These are phyloP conservation scores for Sebastes ruberrimus DNA, from an alignment of 2,797 vertebrate genomes.

Conservation along the genomic window DNA sequence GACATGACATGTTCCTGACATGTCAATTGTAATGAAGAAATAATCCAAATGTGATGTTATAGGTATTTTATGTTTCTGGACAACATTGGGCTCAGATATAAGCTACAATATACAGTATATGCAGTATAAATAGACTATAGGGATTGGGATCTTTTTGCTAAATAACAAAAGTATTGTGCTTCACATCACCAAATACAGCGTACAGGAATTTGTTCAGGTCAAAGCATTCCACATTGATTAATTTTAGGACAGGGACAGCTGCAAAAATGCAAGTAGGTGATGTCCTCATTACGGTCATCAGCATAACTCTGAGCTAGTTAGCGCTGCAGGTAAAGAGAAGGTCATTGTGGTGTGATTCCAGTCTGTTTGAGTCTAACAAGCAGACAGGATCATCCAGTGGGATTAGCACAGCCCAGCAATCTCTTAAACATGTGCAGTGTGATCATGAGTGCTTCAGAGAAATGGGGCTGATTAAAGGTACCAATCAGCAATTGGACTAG, in stretches of 20 bases:
- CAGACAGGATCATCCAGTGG: conserved; percentile 67
- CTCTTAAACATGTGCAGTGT: conserved; percentile 55
- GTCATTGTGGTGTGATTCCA: conserved; percentile 58
- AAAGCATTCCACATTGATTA: background rate
- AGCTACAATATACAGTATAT: background rate
- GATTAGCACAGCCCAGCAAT: conserved; percentile 60
- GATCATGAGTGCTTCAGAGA: conserved; percentile 40
- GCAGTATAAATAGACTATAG: background rate
- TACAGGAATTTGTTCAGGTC: background rate
- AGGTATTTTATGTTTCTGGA: background rate
- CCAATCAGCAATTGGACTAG: background rate
- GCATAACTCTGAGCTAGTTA: conserved; percentile 18
- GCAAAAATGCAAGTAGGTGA: background rate
- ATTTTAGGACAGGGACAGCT: background rate
- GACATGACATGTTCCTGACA: background rate
- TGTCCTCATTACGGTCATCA: conserved; percentile 32
- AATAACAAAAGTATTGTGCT: background rate
- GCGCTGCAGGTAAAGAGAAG: conserved; percentile 57
- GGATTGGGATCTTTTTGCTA: too few relatives aligned
- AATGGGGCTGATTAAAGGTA: conserved; percentile 52
- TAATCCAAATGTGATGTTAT: background rate
- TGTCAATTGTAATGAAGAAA: background rate
- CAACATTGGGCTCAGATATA: background rate
- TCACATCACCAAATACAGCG: background rate
- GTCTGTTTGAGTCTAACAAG: conserved; percentile 60